Evolutionary conservation across 1,140 invertebrate species (phyloP), one percentile per base, ranked within the genome.

Genomic region (Harlomillsia oculata): DNA sequence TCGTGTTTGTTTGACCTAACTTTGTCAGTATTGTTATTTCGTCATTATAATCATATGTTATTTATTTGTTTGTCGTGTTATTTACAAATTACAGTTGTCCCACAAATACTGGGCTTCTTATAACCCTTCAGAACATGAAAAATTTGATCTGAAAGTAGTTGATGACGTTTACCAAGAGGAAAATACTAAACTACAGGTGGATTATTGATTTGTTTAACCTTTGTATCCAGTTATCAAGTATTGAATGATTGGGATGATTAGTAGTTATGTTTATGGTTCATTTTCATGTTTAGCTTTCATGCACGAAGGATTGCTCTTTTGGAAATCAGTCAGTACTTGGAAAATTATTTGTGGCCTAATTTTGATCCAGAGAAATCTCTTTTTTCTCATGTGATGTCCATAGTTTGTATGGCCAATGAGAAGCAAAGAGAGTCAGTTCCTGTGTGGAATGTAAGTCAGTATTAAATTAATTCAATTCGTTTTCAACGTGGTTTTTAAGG

Each of bases 341-440:
- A 99, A 71, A 91, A 92, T 69, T 98, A 89, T 74, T 70, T 99
- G 14, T 98, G 95, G 95, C 92, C 91, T n/a, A 87, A 97, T 73
- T 98, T 90, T 71, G 66, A 70, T 56, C 66, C 71, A 11, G 72
- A 78, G 39, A 75, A 75, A 44, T 81, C 88, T 1, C 79, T 82
- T 0, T 77, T 84, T 60, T 80, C 82, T 2, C 90, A 97, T 71
- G 81, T 95, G 58, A 82, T 99, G 81, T 96, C 93, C 0, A 94
- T 99, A 60, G 85, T 96, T 29, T 82, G 89, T 0, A 95, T 99
- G 86, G 81, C 98, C 11, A 99, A 99, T 78, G 95, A 99, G 69
- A 99, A 99, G 70, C 96, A 97, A 69, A 75, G 94, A 14, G 96
- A 99, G 75, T 75, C 94, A 63, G 90, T 98, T 13, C 85, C 87